phyloP scores from a whole-genome alignment of 2,888 invertebrate species.

The Sarcophaga carnaria region DNA sequence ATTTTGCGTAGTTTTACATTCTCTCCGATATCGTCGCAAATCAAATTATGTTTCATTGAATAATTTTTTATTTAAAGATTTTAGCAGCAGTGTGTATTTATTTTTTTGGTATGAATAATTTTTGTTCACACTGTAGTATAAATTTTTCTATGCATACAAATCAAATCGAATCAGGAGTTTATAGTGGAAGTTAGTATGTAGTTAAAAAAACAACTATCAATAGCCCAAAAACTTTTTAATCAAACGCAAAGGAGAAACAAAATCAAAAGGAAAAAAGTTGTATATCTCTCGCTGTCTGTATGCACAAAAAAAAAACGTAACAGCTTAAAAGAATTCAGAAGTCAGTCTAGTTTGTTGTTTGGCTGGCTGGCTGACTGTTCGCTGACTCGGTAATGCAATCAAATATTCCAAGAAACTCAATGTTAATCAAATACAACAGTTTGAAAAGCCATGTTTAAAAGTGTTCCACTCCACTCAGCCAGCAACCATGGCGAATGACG shows the following conservation, averaged over 20 bases:
- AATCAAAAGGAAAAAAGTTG: background rate
- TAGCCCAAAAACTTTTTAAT: constrained; percentile 25
- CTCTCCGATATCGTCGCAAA: no score
- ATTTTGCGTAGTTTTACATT: no score
- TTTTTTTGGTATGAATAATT: background rate
- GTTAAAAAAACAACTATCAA: background rate
- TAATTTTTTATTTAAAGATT: background rate
- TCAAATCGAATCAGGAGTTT: background rate
- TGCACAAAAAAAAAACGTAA: background rate
- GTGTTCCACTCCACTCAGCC: constrained; percentile 27
- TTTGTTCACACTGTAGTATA: background rate
- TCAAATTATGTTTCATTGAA: no score
- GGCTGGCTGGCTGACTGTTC: background rate
- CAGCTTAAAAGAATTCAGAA: constrained; percentile 46
- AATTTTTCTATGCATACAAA: background rate
- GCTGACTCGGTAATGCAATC: constrained; percentile 22
- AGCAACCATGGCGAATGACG: constrained; percentile 25
- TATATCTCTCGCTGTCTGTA: background rate
- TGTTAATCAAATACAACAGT: constrained; percentile 60
- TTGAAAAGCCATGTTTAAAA: constrained; percentile 33
- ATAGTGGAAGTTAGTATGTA: background rate
- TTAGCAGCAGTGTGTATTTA: background rate
- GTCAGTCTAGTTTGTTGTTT: background rate
- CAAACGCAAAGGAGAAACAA: background rate
- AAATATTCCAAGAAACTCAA: constrained; percentile 56